A percentile compares a stretch with the other conserved stretches of the same genome.
These are phyloP conservation scores for Patella caerulea DNA, from an alignment of 2,888 invertebrate species.

Conservation along the genomic window DNA sequence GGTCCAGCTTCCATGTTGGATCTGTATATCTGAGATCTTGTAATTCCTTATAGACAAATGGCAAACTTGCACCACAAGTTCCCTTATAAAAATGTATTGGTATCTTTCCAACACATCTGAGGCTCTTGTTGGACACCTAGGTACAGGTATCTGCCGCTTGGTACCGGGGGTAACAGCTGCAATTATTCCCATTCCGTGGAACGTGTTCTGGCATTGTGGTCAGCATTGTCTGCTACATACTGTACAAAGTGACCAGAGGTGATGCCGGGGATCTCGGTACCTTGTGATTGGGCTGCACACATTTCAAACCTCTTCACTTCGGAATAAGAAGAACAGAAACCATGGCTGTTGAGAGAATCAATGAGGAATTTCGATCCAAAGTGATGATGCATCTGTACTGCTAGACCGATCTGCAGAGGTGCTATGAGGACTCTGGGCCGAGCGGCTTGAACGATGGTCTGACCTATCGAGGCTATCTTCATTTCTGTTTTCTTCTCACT, in stretches of 20 bases:
- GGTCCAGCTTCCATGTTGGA: background rate
- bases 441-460: conserved; percentile 36
- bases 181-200: background rate
- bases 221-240: background rate
- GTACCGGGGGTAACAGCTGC: too few relatives aligned
- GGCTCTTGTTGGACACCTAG: too few relatives aligned
- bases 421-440: conserved; percentile 36
- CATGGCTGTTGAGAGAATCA: conserved; percentile 38
- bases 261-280: conserved; percentile 25
- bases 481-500: background rate
- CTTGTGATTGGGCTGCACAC: conserved; percentile 29
- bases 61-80: too few relatives aligned
- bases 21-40: too few relatives aligned
- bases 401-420: conserved; percentile 41
- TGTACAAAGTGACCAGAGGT: background rate
- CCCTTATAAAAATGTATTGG: too few relatives aligned
- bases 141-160: too few relatives aligned
- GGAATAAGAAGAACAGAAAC: conserved; percentile 37
- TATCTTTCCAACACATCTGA: too few relatives aligned
- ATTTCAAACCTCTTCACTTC: conserved; percentile 31
- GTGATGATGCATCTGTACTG: conserved; percentile 39
- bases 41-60: too few relatives aligned
- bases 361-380: conserved; percentile 39
- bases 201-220: background rate
- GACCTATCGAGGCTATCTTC: conserved; percentile 30